Evolutionary conservation across 2,113 vertebrate species (phyloP).

Genomic region (Isurus oxyrinchus): DNA sequence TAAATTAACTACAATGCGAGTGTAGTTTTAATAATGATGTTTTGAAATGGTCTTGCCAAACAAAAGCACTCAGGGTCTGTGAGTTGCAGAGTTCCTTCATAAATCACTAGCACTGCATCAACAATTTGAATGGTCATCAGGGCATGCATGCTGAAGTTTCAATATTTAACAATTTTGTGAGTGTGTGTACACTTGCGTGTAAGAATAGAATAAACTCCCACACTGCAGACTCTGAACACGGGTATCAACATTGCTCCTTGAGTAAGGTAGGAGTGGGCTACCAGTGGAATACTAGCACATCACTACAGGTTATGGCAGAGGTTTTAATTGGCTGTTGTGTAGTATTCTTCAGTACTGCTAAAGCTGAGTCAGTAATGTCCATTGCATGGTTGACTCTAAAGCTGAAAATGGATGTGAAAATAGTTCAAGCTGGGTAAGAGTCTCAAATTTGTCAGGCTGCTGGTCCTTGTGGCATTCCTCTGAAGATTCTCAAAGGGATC

Average conservation of each 20-base stretch:
- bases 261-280: not conserved
- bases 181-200: not conserved
- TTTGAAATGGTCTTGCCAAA: not conserved
- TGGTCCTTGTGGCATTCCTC: not conserved
- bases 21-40: not conserved
- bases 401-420: not conserved
- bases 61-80: not conserved
- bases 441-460: not conserved
- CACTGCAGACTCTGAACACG: not conserved
- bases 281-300: not conserved
- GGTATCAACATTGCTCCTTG: not conserved
- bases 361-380: not conserved
- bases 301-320: not conserved
- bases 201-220: not conserved
- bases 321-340: not conserved
- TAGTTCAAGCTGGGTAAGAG: not conserved
- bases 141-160: too few species aligned
- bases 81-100: not conserved
- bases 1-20: not conserved
- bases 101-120: not conserved
- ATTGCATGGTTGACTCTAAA: not conserved
- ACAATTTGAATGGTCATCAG: not conserved
- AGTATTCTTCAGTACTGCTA: not conserved
- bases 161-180: not conserved
- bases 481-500: not conserved